phyloP scores from a whole-genome alignment of 2,888 invertebrate species.

The Tenthredo distinguenda region DNA sequence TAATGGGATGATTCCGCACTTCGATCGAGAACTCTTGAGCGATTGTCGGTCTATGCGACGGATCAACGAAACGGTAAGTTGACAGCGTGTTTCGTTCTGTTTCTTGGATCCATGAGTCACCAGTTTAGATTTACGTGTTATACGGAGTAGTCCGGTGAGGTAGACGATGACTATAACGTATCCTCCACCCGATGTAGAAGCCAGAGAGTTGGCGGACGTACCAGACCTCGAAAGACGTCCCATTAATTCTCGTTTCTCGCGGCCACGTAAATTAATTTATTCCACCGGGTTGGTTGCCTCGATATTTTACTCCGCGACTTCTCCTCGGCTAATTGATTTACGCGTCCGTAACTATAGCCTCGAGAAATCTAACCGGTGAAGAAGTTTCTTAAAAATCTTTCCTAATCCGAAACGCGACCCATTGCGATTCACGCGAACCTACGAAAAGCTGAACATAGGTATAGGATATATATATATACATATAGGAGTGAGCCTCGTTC shows the following conservation, averaged over 20 bases:
- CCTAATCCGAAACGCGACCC: not conserved
- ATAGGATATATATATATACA: too few species aligned
- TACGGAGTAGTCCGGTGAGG: not conserved
- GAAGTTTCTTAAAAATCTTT: not conserved
- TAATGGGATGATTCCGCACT: slow-evolving; percentile 6
- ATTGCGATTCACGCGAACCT: not conserved
- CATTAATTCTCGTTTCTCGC: slow-evolving; percentile 50
- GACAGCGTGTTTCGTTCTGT: not conserved
- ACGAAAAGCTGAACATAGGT: not conserved
- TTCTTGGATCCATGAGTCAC: not conserved
- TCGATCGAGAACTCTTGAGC: not conserved
- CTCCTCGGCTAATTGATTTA: slow-evolving; percentile 43
- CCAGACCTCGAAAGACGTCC: slow-evolving; percentile 46
- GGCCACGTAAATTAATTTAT: slow-evolving; percentile 45
- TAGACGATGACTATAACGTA: slow-evolving; percentile 9
- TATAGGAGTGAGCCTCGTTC: not conserved
- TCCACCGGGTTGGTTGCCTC: slow-evolving; percentile 32
- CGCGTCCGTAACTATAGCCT: slow-evolving; percentile 19
- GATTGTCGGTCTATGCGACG: not conserved
- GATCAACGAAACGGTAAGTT: slow-evolving; percentile 32
- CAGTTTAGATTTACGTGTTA: not conserved
- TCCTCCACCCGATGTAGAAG: slow-evolving; percentile 28
- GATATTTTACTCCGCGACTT: slow-evolving; percentile 44
- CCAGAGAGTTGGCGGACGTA: slow-evolving; percentile 32
- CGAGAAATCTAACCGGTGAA: slow-evolving; percentile 9